Conservation (phyloP, 2,797 vertebrate genomes). For the Anabacerthia variegaticeps region DNA sequence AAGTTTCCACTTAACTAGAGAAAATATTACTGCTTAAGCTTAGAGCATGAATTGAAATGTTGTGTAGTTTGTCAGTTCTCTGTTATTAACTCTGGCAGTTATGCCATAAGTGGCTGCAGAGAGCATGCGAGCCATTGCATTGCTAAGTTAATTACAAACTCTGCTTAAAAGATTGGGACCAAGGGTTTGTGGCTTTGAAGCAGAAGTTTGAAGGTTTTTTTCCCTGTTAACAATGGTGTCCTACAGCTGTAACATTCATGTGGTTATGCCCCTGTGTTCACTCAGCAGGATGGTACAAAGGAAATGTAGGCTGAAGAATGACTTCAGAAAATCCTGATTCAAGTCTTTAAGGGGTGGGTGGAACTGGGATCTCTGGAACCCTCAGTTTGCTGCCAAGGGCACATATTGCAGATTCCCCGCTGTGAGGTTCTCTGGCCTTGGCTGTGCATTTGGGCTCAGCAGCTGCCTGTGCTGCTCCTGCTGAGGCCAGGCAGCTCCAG, state of each 20-base stretch:
- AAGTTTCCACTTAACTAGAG: not conserved
- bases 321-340: not conserved
- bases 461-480: not conserved
- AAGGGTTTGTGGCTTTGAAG: constrained; percentile 22
- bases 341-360: not conserved
- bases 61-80: not conserved
- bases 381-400: not conserved
- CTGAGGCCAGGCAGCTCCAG: not conserved
- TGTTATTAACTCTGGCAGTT: not conserved
- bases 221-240: not conserved
- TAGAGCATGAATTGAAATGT: not conserved
- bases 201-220: not conserved
- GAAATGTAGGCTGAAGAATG: not conserved
- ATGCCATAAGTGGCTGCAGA: not conserved
- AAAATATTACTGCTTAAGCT: not conserved
- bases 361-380: not conserved
- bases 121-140: not conserved
- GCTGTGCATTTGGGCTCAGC: not conserved
- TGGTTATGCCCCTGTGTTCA: not conserved
- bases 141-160: not conserved
- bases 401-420: not conserved
- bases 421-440: not conserved
- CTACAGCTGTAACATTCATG: constrained; percentile 40
- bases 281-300: not conserved
- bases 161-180: not conserved